A percentile compares a stretch with the other conserved stretches of the same genome.
Conservation (phyloP, 2,797 vertebrate genomes). For the Taenioides sp. region DNA sequence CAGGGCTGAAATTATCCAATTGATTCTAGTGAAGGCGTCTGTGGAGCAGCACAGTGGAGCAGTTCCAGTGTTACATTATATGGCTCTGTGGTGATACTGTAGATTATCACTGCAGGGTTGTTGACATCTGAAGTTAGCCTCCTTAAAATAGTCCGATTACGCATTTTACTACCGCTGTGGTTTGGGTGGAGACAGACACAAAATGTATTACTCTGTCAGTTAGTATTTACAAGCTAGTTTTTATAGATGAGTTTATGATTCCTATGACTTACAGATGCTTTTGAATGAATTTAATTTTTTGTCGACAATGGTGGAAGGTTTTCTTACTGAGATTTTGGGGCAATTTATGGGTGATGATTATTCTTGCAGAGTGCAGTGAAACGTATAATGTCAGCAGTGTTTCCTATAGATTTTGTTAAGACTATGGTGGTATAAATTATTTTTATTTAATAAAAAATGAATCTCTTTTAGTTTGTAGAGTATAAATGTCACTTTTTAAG, state of each 20-base stretch:
- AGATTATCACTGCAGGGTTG: conserved; percentile 8
- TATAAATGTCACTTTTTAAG: no score
- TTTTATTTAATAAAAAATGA: no score
- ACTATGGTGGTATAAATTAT: no score
- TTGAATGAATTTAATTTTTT: not conserved
- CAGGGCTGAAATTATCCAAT: no score
- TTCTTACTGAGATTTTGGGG: not conserved
- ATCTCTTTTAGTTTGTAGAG: no score
- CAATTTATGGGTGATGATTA: not conserved
- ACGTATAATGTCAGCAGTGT: not conserved
- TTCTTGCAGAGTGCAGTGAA: not conserved
- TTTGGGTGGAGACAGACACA: conserved; percentile 1
- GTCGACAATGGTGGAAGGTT: not conserved
- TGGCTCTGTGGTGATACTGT: not conserved
- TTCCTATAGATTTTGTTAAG: no score
- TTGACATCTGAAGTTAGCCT: conserved; percentile 4
- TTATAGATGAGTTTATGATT: not conserved
- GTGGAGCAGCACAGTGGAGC: no score
- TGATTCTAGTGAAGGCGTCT: no score
- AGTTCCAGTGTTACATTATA: no score
- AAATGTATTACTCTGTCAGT: conserved; percentile 1
- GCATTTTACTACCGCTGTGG: conserved; percentile 16
- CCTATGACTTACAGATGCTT: conserved; percentile 1
- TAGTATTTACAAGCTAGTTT: not conserved
- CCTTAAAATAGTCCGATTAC: not conserved